Base-by-base conservation (phyloP, 2,113 vertebrate species). In the Rafetus swinhoei region DNA sequence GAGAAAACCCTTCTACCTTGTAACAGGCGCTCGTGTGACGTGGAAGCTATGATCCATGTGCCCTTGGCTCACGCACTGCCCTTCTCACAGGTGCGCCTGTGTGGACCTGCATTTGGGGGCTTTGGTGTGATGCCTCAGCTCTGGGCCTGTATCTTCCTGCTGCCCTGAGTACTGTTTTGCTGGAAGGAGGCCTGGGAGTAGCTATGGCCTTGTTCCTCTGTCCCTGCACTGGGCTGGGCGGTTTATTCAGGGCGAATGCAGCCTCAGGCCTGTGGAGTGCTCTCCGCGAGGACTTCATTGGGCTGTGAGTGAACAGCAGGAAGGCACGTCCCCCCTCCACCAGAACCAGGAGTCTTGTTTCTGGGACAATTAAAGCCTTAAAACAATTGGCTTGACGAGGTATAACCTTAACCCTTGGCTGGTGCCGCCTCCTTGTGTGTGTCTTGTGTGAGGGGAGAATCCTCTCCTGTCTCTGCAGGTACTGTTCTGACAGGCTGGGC, bases 211-310 rank as follows among this genome's bases (percentile, higher is more conserved):
- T n/a, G 15, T 69, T 69, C 62, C 84, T 14, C 32, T 3, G 3
- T 35, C 2, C 32, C 29, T 13, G 1, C 3, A 0, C 29, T 35
- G 1, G 0, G 45, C 7, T 0, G 32, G 22, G 45, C 50, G 27
- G 1, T 39, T 77, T 39, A 2, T 35, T 1, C 1, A 0, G 62
- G 55, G 79, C 50, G 76, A 5, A 3, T 4, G 32, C 1, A 29
- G 8, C 57, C 52, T 90, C 57, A 7, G 15, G 5, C 52, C 25
- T 65, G 85, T 79, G 62, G 62, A 69, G 14, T 24, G 15, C 0
- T 45, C 19, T 45, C 39, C 1, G 1, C 4, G 0, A 39, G 25
- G 39, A 3, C 0, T 3, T 54, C 25, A 53, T 8, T 18, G 52
- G 4, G 6, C 1, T 24, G 59, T 22, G 52, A 0, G 0, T n/a